Conservation (phyloP, 2,113 vertebrate genomes). For the Scalopus aquaticus region DNA sequence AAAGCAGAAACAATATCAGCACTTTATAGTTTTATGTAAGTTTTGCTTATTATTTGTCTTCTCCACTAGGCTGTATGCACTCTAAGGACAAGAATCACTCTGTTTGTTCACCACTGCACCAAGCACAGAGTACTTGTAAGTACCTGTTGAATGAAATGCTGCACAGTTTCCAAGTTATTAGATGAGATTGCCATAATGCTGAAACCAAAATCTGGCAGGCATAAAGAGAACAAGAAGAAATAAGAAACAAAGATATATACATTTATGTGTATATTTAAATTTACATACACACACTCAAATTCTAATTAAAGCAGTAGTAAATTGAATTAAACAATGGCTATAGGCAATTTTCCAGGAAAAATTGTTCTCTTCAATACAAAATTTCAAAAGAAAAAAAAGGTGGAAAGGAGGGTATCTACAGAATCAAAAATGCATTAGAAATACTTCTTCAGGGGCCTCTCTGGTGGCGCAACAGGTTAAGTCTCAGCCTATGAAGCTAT, state of each 20-base stretch:
- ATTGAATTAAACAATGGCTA: background rate
- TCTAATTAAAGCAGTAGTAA: background rate
- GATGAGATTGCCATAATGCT: background rate
- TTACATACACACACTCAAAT: background rate
- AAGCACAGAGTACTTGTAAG: background rate
- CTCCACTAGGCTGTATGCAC: background rate
- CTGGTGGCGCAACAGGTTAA: no score
- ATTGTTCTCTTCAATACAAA: background rate
- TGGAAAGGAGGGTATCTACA: background rate
- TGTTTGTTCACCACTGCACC: background rate
- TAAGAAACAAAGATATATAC: background rate
- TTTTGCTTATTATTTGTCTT: background rate
- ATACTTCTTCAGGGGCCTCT: no score
- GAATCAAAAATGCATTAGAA: background rate
- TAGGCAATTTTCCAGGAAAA: background rate
- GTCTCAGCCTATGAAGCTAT: no score
- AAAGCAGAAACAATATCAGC: background rate
- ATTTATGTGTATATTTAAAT: background rate
- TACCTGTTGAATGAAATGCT: background rate
- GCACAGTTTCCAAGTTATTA: background rate
- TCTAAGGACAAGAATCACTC: background rate
- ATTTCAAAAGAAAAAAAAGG: background rate
- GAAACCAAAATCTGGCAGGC: background rate
- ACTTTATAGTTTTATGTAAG: background rate
- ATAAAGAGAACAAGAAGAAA: background rate